Conservation (phyloP, 2,113 vertebrate species). For the Coturnix japonica region DNA sequence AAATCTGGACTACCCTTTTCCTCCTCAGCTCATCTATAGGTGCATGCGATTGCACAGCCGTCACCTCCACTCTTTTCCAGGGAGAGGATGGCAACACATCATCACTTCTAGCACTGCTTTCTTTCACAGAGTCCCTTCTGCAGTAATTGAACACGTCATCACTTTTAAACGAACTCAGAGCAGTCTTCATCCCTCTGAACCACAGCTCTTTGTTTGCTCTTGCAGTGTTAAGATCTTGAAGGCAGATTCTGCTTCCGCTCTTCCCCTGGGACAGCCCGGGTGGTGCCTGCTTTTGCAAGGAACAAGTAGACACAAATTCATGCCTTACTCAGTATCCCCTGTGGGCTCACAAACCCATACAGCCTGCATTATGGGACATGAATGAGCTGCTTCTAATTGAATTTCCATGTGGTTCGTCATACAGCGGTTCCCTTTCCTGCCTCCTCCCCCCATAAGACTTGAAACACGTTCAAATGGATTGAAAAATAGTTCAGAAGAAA, state of each 20-base stretch:
- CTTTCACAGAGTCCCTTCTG: not conserved
- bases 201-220: rapidly evolving
- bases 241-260: not conserved
- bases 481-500: not conserved
- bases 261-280: rapidly evolving
- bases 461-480: not conserved
- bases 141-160: not conserved
- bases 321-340: rapidly evolving
- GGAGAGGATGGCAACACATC: not conserved
- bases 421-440: not conserved
- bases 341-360: rapidly evolving
- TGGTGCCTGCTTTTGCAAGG: not conserved
- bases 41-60: not conserved
- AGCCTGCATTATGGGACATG: not conserved
- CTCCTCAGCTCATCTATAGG: not conserved
- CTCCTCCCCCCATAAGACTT: not conserved
- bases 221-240: not conserved
- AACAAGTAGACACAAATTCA: rapidly evolving
- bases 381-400: not conserved
- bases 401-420: not conserved
- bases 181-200: rapidly evolving
- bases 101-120: not conserved
- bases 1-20: not conserved
- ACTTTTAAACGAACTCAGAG: not conserved
- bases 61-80: not conserved